phyloP scores from a whole-genome alignment of 2,797 vertebrate species.

The Phaenicophaeus curvirostris region DNA sequence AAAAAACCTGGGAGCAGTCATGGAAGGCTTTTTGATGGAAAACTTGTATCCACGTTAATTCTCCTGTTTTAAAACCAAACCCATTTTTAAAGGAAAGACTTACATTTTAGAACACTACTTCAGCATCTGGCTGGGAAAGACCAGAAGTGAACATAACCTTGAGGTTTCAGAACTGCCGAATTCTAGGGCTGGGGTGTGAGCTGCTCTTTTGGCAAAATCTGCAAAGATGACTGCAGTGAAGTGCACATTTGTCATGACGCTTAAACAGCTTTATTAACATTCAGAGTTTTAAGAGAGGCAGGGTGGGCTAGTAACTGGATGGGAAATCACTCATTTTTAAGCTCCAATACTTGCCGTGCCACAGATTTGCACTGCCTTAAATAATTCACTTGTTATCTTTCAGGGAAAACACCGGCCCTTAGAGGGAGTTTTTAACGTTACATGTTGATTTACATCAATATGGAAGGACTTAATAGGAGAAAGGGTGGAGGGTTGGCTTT shows the following conservation, averaged over 20 bases:
- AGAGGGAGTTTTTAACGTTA: neutral
- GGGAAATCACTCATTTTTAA: neutral
- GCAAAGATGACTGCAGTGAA: constrained; percentile 48
- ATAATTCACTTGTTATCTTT: neutral
- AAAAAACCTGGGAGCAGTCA: neutral
- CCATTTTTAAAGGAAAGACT: constrained; percentile 35
- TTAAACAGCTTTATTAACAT: neutral
- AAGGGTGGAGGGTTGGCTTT: neutral
- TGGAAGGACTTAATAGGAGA: neutral
- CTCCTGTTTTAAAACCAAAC: constrained; percentile 6
- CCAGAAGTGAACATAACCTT: constrained; percentile 52
- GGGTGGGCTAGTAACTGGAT: neutral
- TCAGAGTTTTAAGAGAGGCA: neutral
- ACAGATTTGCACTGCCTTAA: neutral
- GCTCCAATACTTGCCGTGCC: neutral
- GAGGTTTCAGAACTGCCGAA: constrained; percentile 51
- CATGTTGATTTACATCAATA: neutral
- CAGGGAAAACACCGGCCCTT: neutral
- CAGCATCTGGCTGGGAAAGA: constrained; percentile 60
- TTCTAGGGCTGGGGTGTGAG: constrained; percentile 53
- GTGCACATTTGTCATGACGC: constrained; percentile 37
- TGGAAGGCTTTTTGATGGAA: neutral
- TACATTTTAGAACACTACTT: constrained; percentile 53
- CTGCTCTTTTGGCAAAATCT: constrained; percentile 54
- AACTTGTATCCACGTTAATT: neutral